A percentile compares a stretch with the other conserved stretches of the same genome.
phyloP scores from a whole-genome alignment of 2,113 vertebrate genomes.

The Ceyx cyanopectus region DNA sequence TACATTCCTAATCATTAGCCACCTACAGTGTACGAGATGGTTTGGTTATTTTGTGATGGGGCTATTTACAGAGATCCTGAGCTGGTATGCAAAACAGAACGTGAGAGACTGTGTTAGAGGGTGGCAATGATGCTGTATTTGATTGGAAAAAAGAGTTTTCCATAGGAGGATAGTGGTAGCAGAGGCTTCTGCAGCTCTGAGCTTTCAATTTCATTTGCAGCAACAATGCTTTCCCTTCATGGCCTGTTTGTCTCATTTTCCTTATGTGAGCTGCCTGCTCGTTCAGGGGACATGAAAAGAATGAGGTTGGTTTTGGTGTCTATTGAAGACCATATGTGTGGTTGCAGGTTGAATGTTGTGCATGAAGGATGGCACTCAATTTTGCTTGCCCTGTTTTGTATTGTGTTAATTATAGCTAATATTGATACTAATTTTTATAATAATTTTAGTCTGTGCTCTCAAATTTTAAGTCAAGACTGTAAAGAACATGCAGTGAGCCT shows the following conservation, averaged over 20 bases:
- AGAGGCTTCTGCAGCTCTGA: neutral
- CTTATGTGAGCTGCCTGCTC: neutral
- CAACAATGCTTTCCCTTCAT: neutral
- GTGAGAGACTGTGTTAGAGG: neutral
- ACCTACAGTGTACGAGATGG: neutral
- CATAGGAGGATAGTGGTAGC: neutral
- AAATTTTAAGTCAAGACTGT: neutral
- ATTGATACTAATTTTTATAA: neutral
- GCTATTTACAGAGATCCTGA: conserved; percentile 12
- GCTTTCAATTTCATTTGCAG: neutral
- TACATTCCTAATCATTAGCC: conserved; percentile 25
- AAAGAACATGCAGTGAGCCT: neutral
- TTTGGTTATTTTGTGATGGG: neutral
- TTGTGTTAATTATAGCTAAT: neutral
- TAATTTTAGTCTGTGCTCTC: neutral
- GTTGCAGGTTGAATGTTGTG: neutral
- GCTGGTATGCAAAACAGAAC: neutral
- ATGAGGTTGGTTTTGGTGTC: neutral
- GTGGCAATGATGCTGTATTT: neutral
- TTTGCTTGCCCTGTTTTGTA: neutral
- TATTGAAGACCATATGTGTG: neutral
- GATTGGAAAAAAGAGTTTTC: neutral
- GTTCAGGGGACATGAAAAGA: neutral
- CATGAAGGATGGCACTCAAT: neutral
- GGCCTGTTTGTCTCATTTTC: neutral